Conservation (phyloP, 2,797 vertebrate genomes). For the Iguana delicatissima region DNA sequence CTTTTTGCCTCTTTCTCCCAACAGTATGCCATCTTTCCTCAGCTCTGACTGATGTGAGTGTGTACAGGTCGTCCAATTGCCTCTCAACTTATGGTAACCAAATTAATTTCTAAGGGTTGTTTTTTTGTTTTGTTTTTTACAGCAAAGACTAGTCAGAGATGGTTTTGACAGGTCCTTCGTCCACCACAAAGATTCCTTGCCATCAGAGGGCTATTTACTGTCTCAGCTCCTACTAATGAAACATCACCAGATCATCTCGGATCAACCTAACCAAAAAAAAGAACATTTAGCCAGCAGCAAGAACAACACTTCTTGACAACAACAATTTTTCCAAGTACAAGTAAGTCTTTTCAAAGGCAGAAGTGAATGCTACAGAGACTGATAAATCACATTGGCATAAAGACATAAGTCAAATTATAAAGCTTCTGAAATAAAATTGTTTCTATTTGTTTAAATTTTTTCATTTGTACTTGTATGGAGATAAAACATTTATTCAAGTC, state of each 20-base stretch:
- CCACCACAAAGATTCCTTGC: neutral
- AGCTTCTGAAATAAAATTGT: no score
- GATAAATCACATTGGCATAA: neutral
- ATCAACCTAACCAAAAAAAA: neutral
- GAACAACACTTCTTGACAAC: neutral
- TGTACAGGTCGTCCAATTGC: no score
- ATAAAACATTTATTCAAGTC: neutral
- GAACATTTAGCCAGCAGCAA: neutral
- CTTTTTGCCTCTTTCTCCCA: no score
- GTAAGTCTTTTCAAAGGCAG: conserved; percentile 47
- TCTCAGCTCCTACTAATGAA: neutral
- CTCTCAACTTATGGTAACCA: no score
- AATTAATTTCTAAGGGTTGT: no score
- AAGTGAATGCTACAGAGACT: neutral
- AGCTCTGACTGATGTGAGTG: neutral
- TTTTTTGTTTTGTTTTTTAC: no score
- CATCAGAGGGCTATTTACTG: neutral
- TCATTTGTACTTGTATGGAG: neutral
- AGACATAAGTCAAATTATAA: neutral
- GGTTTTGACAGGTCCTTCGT: no score
- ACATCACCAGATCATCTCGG: neutral
- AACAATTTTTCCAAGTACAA: conserved; percentile 46
- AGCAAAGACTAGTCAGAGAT: no score
- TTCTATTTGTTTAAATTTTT: neutral
- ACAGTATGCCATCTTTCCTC: neutral